phyloP scores from a whole-genome alignment of 2,888 invertebrate genomes.

The Stenodema calcarata region DNA sequence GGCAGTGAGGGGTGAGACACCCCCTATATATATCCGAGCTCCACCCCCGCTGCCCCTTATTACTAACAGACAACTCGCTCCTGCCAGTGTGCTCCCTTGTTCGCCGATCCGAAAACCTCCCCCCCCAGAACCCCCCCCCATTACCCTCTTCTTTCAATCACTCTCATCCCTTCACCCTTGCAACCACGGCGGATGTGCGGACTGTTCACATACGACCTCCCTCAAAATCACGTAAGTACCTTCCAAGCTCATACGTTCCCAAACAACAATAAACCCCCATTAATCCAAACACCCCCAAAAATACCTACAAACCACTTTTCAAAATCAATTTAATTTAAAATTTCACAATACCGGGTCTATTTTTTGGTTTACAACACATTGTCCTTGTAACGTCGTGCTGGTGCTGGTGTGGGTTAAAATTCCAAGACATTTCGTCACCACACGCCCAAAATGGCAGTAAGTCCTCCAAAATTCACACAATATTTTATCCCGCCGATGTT shows the following conservation, averaged over 20 bases:
- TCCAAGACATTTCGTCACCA: too few species aligned
- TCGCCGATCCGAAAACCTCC: background rate
- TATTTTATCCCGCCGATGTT: too few species aligned
- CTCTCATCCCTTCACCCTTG: background rate
- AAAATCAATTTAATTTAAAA: too few species aligned
- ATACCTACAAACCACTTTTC: too few species aligned
- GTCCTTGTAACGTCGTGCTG: too few species aligned
- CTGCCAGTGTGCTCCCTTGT: conserved; percentile 16
- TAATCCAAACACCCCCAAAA: too few species aligned
- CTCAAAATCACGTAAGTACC: conserved; percentile 13
- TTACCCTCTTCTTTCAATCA: background rate
- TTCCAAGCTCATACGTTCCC: background rate
- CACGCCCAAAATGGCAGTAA: too few species aligned
- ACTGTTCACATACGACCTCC: background rate
- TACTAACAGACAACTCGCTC: conserved; percentile 29
- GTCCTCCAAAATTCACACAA: too few species aligned
- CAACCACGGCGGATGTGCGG: background rate
- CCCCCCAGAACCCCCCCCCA: background rate
- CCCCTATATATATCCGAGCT: conserved; percentile 31
- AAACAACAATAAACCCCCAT: background rate
- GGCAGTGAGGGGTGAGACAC: background rate
- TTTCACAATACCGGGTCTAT: too few species aligned
- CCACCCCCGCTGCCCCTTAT: conserved; percentile 45
- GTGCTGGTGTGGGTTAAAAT: too few species aligned
- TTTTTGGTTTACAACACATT: too few species aligned